A percentile compares a stretch with the other conserved stretches of the same genome.
phyloP scores from a whole-genome alignment of 1,140 invertebrate species.

The Ganaspis sp. region DNA sequence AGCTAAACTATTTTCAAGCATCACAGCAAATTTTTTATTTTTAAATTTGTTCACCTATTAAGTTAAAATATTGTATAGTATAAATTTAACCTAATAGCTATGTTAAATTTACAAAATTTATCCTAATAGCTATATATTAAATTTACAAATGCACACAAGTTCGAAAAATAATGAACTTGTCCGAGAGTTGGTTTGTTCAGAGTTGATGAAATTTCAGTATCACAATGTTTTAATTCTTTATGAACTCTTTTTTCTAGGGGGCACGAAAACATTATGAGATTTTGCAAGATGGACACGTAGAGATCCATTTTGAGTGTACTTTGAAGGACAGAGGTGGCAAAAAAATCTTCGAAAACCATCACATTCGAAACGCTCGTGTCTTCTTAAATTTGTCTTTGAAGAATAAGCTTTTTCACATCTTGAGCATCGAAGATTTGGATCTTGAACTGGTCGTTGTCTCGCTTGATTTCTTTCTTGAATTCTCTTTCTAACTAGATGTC shows the following conservation, averaged over 20 bases:
- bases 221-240: not conserved
- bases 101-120: no score
- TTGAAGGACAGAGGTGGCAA: conserved; percentile 72
- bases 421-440: conserved; percentile 57
- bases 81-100: no score
- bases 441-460: not conserved
- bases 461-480: not conserved
- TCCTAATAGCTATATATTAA: no score
- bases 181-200: no score
- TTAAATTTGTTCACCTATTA: no score
- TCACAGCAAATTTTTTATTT: no score
- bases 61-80: no score
- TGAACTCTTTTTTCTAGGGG: conserved; percentile 53
- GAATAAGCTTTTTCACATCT: conserved; percentile 74
- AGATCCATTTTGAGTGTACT: conserved; percentile 73
- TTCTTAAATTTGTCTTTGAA: conserved; percentile 69
- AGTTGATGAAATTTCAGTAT: no score
- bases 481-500: no score
- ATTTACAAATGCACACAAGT: no score
- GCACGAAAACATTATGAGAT: conserved; percentile 58
- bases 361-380: conserved; percentile 78
- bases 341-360: conserved; percentile 73
- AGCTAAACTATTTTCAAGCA: no score
- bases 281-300: conserved; percentile 68
- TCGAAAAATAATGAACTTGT: no score